Base-by-base conservation (phyloP, 2,113 vertebrate genomes). In the Cynocephalus volans region DNA sequence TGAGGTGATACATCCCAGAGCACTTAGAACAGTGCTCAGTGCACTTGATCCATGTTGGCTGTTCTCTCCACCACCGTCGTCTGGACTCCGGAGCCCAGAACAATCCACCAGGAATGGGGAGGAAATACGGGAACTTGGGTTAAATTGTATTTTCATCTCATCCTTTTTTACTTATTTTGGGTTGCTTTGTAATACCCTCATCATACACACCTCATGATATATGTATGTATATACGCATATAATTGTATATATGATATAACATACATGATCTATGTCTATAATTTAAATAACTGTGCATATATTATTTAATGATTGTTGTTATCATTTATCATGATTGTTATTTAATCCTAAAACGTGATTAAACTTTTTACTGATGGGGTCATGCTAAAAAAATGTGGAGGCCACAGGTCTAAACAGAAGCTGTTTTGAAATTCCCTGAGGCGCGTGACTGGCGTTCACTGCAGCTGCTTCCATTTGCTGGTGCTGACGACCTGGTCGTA, bases 401-500 rank as follows among this genome's bases (percentile, higher is more conserved):
- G 14, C 15, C 54, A 8, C 0, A 0, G 23, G 9, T 65, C 23
- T 75, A 52, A 64, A 41, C 62, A 10, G 41, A 60, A 31, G 24
- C 12, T 10, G 26, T 82, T 80, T 7, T 28, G 76, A 31, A 21
- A 21, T 60, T 21, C 36, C 26, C 69, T 0, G 24, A 69, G 56
- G 64, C 24, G 3, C 5, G 0, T 1, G 24, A 1, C 7, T 23
- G 9, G 52, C 31, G 60, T 60, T 0, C 15, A 0, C 28, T 12
- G 67, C 3, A 9, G 26, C 17, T 70, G 64, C 41, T 36, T 48
- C 60, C 41, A 0, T 3, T 31, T 12, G 3, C 0, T 0, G 5
- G 3, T 2, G 0, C 6, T 36, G 73, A 77, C 0, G 0, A 36
- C 33, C n/a, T 0, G 1, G 8, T 1, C 5, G 36, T 0, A 2